Percentiles rank a stretch among this genome's conserved stretches.
phyloP scores from a whole-genome alignment of 2,797 vertebrate genomes.

The Alexandromys oeconomus region DNA sequence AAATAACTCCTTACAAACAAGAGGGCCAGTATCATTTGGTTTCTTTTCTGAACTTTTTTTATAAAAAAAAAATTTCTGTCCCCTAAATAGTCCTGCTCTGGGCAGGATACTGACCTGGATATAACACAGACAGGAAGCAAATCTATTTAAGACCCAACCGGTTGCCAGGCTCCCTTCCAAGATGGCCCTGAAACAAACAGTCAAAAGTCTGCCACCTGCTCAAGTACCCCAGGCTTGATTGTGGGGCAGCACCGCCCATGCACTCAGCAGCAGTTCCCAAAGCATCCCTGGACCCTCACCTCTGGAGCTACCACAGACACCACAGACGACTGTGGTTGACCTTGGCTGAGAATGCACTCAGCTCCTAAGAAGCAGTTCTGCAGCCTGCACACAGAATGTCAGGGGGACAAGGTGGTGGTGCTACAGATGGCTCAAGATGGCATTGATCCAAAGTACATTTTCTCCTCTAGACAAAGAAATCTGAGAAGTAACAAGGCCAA shows the following conservation, averaged over 20 bases:
- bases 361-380: background rate
- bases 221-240: background rate
- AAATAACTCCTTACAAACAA: background rate
- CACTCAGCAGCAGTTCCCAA: background rate
- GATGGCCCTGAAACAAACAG: background rate
- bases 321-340: background rate
- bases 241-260: too few relatives aligned
- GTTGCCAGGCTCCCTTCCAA: background rate
- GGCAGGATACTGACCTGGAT: background rate
- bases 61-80: background rate
- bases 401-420: background rate
- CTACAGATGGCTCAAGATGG: constrained; percentile 5
- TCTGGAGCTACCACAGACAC: background rate
- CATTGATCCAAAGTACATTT: background rate
- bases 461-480: constrained; percentile 2
- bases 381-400: background rate
- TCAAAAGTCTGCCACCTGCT: background rate
- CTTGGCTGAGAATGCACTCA: background rate
- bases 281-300: background rate
- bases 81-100: background rate
- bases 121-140: background rate
- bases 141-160: background rate
- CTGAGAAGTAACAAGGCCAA: background rate
- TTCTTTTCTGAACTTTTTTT: background rate
- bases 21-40: background rate